phyloP scores from a whole-genome alignment of 2,888 invertebrate species.

The Dioctria rufipes region DNA sequence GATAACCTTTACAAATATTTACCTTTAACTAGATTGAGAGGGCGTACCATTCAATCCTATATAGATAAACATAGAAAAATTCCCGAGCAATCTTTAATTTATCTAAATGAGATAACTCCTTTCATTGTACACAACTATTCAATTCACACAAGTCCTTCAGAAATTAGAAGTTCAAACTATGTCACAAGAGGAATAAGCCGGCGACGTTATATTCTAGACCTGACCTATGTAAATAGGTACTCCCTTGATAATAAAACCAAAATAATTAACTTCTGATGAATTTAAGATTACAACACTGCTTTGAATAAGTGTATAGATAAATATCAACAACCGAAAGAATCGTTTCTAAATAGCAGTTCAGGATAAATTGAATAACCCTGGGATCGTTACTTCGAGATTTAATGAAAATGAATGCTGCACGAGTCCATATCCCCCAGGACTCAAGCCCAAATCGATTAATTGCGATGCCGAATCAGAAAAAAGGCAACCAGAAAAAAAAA shows the following conservation, averaged over 20 bases:
- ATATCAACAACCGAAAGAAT: slow-evolving; percentile 21
- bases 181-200: too few relatives aligned
- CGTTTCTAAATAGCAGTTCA: slow-evolving; percentile 28
- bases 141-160: neutral
- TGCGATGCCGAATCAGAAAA: slow-evolving; percentile 27
- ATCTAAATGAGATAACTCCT: too few relatives aligned
- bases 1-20: too few relatives aligned
- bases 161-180: neutral
- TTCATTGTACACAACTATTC: too few relatives aligned
- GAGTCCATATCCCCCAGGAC: slow-evolving; percentile 24
- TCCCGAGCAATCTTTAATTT: too few relatives aligned
- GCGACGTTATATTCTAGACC: too few relatives aligned
- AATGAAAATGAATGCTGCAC: slow-evolving; percentile 35
- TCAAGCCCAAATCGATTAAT: slow-evolving; percentile 44
- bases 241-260: slow-evolving; percentile 9
- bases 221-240: neutral
- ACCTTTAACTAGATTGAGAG: too few relatives aligned
- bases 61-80: too few relatives aligned
- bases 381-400: slow-evolving; percentile 21
- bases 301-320: slow-evolving; percentile 2
- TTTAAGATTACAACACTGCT: slow-evolving; percentile 26
- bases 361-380: slow-evolving; percentile 37
- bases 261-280: slow-evolving; percentile 46
- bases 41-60: too few relatives aligned
- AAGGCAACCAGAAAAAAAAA: neutral